Percentiles rank a stretch among this genome's conserved stretches.
These are phyloP conservation scores for Anabas testudineus DNA, from an alignment of 2,797 vertebrate genomes.

Conservation along the genomic window DNA sequence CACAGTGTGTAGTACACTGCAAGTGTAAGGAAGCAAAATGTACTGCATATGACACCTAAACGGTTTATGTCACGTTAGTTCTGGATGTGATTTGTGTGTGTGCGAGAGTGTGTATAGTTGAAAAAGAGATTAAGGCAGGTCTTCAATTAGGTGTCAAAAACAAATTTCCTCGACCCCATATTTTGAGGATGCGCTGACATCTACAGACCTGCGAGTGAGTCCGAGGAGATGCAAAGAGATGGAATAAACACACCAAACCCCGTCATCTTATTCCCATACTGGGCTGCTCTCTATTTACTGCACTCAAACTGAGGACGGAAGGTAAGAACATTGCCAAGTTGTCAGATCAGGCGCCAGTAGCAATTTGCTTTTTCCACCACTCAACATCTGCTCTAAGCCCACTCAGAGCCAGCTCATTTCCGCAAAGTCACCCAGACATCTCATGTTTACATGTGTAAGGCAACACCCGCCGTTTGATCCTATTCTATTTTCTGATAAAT, in stretches of 20 bases:
- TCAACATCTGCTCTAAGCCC: slow-evolving; percentile 69
- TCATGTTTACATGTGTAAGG: slow-evolving; percentile 60
- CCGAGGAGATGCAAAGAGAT: slow-evolving; percentile 9
- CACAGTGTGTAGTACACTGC: slow-evolving; percentile 47
- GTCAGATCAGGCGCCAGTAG: slow-evolving; percentile 72
- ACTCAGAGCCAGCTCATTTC: slow-evolving; percentile 53
- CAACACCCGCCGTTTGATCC: slow-evolving; percentile 47
- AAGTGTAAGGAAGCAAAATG: slow-evolving; percentile 51
- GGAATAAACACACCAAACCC: slow-evolving; percentile 53
- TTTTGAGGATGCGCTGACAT: slow-evolving; percentile 48
- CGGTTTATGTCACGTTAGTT: slow-evolving; percentile 53
- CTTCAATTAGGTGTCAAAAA: slow-evolving; percentile 39
- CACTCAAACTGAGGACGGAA: slow-evolving; percentile 54
- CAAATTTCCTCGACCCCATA: slow-evolving; percentile 15
- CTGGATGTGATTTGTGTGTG: slow-evolving; percentile 13
- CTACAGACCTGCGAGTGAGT: slow-evolving; percentile 32
- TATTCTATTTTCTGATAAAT: slow-evolving; percentile 26
- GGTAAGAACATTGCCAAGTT: slow-evolving; percentile 65
- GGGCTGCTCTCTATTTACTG: slow-evolving; percentile 52
- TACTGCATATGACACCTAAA: slow-evolving; percentile 42
- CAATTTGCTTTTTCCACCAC: slow-evolving; percentile 71
- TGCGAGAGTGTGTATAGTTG: neutral
- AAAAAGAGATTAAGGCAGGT: slow-evolving; percentile 6
- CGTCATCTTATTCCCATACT: slow-evolving; percentile 63
- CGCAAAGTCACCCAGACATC: slow-evolving; percentile 67